Evolutionary conservation across 2,888 invertebrate genomes (phyloP), one percentile per base, ranked within the genome.

Genomic region (Brachypterus glaber): DNA sequence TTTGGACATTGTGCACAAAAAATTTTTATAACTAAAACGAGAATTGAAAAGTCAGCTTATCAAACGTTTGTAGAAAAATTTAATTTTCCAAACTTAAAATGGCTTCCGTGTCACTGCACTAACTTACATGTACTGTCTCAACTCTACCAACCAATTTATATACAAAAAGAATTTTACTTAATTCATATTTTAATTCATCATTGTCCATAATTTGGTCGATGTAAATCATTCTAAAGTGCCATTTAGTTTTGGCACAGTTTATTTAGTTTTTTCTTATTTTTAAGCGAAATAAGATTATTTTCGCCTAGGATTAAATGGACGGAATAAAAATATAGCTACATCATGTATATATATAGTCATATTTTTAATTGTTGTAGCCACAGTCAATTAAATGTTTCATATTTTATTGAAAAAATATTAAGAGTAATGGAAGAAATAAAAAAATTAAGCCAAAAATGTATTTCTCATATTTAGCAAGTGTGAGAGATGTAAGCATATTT

Each of bases 71-170:
- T n/a, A n/a, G n/a, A n/a, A n/a, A n/a, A n/a, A n/a, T n/a, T n/a
- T n/a, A n/a, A 40, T 54, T 57, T 57, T 55, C 54, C 46, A 42
- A 45, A 42, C 50, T 46, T 47, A 34, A 51, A 53, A 53, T 56
- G 58, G 60, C 60, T 60, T 60, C 59, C 58, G 58, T 60, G 57
- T 60, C 60, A 60, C 59, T 57, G 59, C 60, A 60, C 60, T 50
- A 45, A 43, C 33, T 43, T 46, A 44, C 43, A 40, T 45, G 8
- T 43, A 50, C 47, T 48, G 53, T 57, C 52, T 57, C 53, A 53
- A 54, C 55, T 54, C 49, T 58, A 45, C 12, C 27, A 5, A 27
- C 12, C 12, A 5, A 9, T 5, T 7, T 7, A 21, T 7, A 21
- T 9, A 7, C 27, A 27, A 27, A 27, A 9, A 5, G 12, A 27